Evolutionary conservation across 2,797 vertebrate genomes (phyloP).

Genomic region (Aphelocoma californica): DNA sequence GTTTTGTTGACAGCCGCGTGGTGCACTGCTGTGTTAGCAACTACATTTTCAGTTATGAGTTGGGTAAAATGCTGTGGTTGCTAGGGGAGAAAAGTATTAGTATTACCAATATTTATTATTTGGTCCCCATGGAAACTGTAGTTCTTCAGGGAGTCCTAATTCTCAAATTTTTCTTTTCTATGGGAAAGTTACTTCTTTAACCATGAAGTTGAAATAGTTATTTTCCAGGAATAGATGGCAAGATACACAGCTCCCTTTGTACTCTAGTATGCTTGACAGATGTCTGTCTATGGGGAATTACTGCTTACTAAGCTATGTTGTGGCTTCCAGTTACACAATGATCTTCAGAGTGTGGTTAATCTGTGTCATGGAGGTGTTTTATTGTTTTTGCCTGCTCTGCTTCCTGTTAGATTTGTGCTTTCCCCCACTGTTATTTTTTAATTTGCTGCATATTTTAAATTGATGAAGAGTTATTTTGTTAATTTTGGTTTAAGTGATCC

Average conservation of each 20-base stretch:
- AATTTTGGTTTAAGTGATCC: neutral
- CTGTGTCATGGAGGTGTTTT: neutral
- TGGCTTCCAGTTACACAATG: neutral
- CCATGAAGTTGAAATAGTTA: neutral
- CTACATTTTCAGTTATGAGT: neutral
- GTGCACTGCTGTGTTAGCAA: neutral
- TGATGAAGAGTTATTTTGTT: neutral
- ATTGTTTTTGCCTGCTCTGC: neutral
- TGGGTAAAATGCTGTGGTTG: slow-evolving; percentile 11
- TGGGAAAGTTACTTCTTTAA: neutral
- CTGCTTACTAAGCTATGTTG: neutral
- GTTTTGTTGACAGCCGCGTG: fast-evolving
- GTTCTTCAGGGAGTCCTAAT: neutral
- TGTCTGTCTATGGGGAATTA: neutral
- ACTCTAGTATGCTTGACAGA: neutral
- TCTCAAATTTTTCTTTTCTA: neutral
- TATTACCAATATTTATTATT: slow-evolving; percentile 32
- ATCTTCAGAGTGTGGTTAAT: neutral
- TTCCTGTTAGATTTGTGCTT: neutral
- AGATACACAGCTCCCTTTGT: neutral
- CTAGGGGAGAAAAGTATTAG: slow-evolving; percentile 2
- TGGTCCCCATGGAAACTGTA: slow-evolving; percentile 33
- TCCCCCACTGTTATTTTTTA: neutral
- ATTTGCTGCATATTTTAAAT: neutral
- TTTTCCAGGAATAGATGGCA: neutral